Evolutionary conservation across 2,797 vertebrate species (phyloP), one percentile per base, ranked within the genome.

Genomic region (Coranthus polyacanthus): DNA sequence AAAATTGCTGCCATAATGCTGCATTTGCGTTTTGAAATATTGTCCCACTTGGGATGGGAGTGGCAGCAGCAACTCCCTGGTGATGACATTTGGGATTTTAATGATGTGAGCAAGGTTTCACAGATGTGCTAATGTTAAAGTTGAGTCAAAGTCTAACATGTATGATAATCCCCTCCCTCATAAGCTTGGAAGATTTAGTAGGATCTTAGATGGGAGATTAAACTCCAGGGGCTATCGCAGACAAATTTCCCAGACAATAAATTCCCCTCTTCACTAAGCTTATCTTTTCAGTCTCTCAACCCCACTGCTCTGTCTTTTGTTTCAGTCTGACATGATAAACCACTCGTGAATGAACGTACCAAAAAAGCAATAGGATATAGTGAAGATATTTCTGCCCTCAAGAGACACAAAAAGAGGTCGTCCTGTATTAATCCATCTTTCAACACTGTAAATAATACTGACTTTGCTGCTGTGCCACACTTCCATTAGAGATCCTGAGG

Each of bases 271-370:
- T 54, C 59, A 38, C 6, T 12, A 10, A 18, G 53, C 38, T 72
- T 80, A 62, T 88, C 56, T 74, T 22, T 55, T 41, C 34, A 66
- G 52, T 41, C 39, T 65, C 44, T 72, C 73, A 52, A 32, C 36
- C n/a, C 34, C 43, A 21, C 34, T 16, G 20, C 49, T 66, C 22
- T 38, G n/a, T 29, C 69, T 75, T 81, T 77, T 72, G 65, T 76
- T 70, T 72, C 38, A 75, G 34, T 24, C 37, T 20, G 41, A 32
- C 29, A 57, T 29, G 42, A 70, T 73, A 56, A 75, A 69, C 15
- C 51, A 22, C 38, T 10, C 37, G 1, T 44, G 52, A 32, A 32
- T 3, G 8, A 32, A 32, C 20, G 13, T 15, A 16, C 44, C 18
- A 56, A 39, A 69, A 73, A 46, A 74, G n/a, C n/a, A n/a, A n/a